Evolutionary conservation across 23 tunicate genomes (phyloP).

Genomic region (Ciona savignyi): DNA sequence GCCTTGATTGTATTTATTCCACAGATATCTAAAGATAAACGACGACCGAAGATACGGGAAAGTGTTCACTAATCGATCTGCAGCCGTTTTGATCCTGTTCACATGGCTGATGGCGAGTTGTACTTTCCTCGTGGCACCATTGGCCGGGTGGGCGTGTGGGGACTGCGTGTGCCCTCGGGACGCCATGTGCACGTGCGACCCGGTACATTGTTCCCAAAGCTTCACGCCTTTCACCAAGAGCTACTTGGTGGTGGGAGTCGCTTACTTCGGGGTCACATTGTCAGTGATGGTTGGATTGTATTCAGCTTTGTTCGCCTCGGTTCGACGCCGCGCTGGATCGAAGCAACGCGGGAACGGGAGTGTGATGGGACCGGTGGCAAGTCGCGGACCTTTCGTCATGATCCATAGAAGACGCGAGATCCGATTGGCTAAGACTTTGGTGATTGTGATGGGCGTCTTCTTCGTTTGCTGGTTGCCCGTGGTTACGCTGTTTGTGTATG

Average conservation of each 20-base stretch:
- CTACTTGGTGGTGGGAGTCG: constrained; percentile 14
- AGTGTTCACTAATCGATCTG: constrained; percentile 10
- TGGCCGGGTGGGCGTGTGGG: constrained; percentile 31
- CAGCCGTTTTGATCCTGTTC: neutral
- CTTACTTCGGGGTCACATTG: constrained; percentile 23
- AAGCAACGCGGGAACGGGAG: constrained; percentile 9
- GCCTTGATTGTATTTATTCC: neutral
- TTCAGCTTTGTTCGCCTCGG: constrained; percentile 11
- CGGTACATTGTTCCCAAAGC: constrained; percentile 21
- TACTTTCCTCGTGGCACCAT: constrained; percentile 17
- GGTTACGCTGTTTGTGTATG: constrained; percentile 29
- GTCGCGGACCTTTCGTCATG: constrained; percentile 48
- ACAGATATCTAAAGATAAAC: constrained; percentile 31
- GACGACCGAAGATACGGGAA: constrained; percentile 14
- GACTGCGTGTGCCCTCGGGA: constrained; percentile 15
- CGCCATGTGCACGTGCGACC: constrained; percentile 19
- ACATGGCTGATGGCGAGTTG: constrained; percentile 15
- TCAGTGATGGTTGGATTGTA: constrained; percentile 17
- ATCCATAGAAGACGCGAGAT: constrained; percentile 40
- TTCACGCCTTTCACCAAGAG: constrained; percentile 47
- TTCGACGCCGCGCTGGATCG: constrained; percentile 17
- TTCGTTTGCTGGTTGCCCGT: constrained; percentile 50
- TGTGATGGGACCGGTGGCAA: constrained; percentile 22
- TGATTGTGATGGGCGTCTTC: constrained; percentile 39
- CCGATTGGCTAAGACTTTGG: constrained; percentile 35